Percentiles rank a stretch among this genome's conserved stretches.
Evolutionary conservation across 1,140 invertebrate genomes (phyloP).

Genomic region (Conopomorpha cramerella): DNA sequence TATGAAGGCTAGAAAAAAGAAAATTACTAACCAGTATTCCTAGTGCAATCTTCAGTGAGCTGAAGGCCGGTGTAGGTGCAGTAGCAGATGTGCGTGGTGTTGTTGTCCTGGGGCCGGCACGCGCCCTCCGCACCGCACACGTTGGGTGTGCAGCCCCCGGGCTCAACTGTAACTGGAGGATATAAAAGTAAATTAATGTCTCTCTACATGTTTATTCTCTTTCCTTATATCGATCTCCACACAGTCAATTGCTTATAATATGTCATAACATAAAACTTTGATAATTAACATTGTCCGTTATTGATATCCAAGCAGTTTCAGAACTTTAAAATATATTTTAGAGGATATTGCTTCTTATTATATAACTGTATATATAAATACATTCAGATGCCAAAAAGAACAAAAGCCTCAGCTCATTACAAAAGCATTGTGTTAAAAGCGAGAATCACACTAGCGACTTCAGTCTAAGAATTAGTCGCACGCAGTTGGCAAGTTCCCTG

Average conservation of each 20-base stretch:
- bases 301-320: neutral
- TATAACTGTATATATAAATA: no score
- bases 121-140: slow-evolving; percentile 68
- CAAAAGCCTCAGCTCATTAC: no score
- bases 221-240: neutral
- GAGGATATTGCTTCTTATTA: neutral
- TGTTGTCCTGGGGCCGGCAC: slow-evolving; percentile 54
- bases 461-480: no score
- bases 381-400: no score
- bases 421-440: no score
- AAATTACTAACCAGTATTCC: slow-evolving; percentile 59
- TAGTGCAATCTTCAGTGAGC: slow-evolving; percentile 66
- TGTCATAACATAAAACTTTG: no score
- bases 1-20: no score
- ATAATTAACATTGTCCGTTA: neutral
- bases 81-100: slow-evolving; percentile 64
- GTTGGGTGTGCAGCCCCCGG: slow-evolving; percentile 50
- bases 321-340: neutral
- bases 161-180: slow-evolving; percentile 28
- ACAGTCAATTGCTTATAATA: neutral
- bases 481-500: no score
- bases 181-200: no score
- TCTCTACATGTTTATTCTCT: neutral
- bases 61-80: slow-evolving; percentile 68
- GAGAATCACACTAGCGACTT: no score